Base-by-base conservation (phyloP, 2,888 invertebrate species). In the Philopedon plagiatum region DNA sequence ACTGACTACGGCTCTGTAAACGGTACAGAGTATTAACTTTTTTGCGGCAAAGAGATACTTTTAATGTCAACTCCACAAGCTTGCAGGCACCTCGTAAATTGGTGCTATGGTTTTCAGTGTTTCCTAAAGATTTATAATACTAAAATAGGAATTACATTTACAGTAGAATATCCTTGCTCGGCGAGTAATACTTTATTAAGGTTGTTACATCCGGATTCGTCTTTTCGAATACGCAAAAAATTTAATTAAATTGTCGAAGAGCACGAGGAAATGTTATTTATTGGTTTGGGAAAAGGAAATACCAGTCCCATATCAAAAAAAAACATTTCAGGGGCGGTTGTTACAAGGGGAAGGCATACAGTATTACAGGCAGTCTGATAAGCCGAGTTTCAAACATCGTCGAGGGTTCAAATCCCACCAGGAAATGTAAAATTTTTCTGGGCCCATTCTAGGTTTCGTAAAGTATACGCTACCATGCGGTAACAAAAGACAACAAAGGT, bases 41-140 rank as follows among this genome's bases (percentile, higher is more conserved):
- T 56, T 19, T 58, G 39, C 60, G n/a, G 26, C 41, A 32, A 56
- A 44, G 32, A 62, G 62, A 63, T 69, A 69, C 63, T 63, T 62
- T 64, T 71, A 66, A 71, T 71, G 71, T 71, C 66, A 71, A 65
- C 61, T 37, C n/a, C 39, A 34, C 44, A 51, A 65, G 66, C 65
- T 54, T 61, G 44, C 65, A 62, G 60, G 56, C 71, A 71, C 65
- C 71, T 71, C 65, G 56, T 71, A 71, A 71, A 71, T 71, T 66
- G 60, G 71, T 54, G n/a, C n/a, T 71, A 71, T 68, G 54, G 61
- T 62, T 69, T 63, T 62, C 54, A 41, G 61, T 56, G 62, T 69
- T 54, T 62, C 69, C 44, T 29, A 46, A 49, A 54, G 69, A 69
- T 69, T 69, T 62, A 69, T 62, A 44, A 18, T 62, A 44, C 56